Evolutionary conservation across 2,113 vertebrate species (phyloP).

Genomic region (Sander vitreus): DNA sequence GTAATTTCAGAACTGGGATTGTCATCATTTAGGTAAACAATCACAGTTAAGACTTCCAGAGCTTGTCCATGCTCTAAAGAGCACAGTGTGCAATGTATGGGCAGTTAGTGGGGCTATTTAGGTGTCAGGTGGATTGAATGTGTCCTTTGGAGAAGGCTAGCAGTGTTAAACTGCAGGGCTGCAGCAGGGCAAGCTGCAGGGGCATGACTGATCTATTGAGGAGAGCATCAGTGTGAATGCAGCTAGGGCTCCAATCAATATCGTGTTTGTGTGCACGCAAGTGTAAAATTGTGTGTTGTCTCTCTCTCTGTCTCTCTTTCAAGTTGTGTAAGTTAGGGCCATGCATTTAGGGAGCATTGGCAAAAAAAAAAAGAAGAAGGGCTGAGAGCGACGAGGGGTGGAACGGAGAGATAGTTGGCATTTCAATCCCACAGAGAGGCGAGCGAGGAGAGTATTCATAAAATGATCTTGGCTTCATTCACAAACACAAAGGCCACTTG

Average conservation of each 20-base stretch:
- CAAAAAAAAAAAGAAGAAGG: slow-evolving; percentile 4
- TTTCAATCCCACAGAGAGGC: slow-evolving; percentile 57
- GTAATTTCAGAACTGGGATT: slow-evolving; percentile 30
- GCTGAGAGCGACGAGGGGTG: slow-evolving; percentile 55
- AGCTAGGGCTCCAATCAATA: slow-evolving; percentile 76
- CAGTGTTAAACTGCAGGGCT: slow-evolving; percentile 75
- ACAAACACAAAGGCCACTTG: slow-evolving; percentile 68
- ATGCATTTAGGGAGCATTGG: slow-evolving; percentile 56
- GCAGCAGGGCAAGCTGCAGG: slow-evolving; percentile 66
- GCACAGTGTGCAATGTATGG: slow-evolving; percentile 35
- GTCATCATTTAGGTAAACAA: slow-evolving; percentile 43
- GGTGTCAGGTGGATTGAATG: slow-evolving; percentile 75
- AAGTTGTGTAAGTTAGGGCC: slow-evolving; percentile 67
- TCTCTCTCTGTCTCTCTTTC: slow-evolving; percentile 60
- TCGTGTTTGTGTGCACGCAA: slow-evolving; percentile 75
- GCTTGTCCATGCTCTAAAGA: slow-evolving; percentile 16
- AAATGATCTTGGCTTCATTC: slow-evolving; percentile 63
- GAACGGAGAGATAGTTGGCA: slow-evolving; percentile 65
- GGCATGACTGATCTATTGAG: slow-evolving; percentile 81
- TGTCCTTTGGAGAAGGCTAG: slow-evolving; percentile 62
- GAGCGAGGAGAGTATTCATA: slow-evolving; percentile 54
- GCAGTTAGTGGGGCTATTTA: slow-evolving; percentile 43
- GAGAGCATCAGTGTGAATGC: slow-evolving; percentile 72
- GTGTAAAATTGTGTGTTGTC: slow-evolving; percentile 78
- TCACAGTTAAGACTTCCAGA: slow-evolving; percentile 20